These are phyloP conservation scores for Lytechinus variegatus DNA, from an alignment of 35 echinoderm and acorn worm genomes.

Conservation along the genomic window DNA sequence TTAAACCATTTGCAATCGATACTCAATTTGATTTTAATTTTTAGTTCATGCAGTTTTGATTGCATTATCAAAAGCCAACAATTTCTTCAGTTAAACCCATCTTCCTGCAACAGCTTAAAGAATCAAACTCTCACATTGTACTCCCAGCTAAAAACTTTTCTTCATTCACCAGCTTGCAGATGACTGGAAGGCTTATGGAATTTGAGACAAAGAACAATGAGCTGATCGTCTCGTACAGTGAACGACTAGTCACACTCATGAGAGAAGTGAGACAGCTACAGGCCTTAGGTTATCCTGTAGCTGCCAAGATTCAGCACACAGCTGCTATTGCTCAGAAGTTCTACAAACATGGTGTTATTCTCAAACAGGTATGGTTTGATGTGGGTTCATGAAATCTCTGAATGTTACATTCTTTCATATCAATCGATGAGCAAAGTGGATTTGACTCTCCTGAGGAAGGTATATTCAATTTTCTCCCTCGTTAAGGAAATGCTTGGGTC, in stretches of 20 bases:
- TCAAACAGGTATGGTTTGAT: slow-evolving; percentile 82
- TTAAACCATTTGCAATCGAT: too few species aligned
- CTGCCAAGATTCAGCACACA: slow-evolving; percentile 97
- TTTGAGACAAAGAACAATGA: slow-evolving; percentile 93
- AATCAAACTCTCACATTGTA: too few species aligned
- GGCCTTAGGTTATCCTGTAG: slow-evolving; percentile 88
- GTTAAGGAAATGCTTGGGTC: too few species aligned
- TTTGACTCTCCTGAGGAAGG: too few species aligned
- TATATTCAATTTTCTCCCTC: too few species aligned
- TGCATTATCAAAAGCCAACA: neutral
- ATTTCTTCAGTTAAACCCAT: neutral
- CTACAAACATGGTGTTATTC: slow-evolving; percentile 98
- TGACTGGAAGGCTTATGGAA: slow-evolving; percentile 95
- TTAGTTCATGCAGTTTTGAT: too few species aligned
- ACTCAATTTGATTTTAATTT: too few species aligned
- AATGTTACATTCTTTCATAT: neutral
- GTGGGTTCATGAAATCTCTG: neutral
- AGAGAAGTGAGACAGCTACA: slow-evolving; percentile 94
- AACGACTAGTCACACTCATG: slow-evolving; percentile 93
- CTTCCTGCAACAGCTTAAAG: slow-evolving; percentile 10
- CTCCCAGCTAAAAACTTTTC: neutral
- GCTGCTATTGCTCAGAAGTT: slow-evolving; percentile 95
- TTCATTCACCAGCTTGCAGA: slow-evolving; percentile 71
- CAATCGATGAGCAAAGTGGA: neutral
- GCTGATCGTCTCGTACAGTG: slow-evolving; percentile 91